phyloP scores from a whole-genome alignment of 2,113 vertebrate genomes.

The Bubalus kerabau region DNA sequence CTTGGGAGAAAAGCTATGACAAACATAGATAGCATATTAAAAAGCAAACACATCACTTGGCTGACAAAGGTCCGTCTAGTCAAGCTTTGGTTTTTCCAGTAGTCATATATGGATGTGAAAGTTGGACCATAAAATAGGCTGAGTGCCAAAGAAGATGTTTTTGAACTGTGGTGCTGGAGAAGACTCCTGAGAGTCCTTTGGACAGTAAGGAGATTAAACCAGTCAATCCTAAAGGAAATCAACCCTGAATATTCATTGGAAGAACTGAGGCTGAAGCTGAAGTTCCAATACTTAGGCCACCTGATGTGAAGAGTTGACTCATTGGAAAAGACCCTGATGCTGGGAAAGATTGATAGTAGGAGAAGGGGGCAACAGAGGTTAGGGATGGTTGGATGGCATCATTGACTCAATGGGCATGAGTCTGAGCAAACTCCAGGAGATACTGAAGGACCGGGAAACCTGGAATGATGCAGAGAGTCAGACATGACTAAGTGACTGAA shows the following conservation, averaged over 20 bases:
- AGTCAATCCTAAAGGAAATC: no score
- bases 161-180: no score
- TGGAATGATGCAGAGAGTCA: neutral
- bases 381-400: neutral
- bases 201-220: no score
- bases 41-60: neutral
- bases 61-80: neutral
- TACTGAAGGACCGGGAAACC: neutral
- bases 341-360: neutral
- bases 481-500: neutral
- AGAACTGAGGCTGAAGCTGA: no score
- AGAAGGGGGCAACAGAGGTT: neutral
- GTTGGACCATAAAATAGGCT: no score
- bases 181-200: no score
- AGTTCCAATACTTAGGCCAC: no score
- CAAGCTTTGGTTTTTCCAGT: no score
- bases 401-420: neutral
- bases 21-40: neutral
- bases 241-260: no score
- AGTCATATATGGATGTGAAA: no score
- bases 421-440: neutral
- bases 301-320: accelerated
- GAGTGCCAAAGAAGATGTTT: no score
- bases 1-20: neutral
- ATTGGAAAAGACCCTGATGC: neutral